phyloP scores from a whole-genome alignment of 2,888 invertebrate species.

The Altica lythri region DNA sequence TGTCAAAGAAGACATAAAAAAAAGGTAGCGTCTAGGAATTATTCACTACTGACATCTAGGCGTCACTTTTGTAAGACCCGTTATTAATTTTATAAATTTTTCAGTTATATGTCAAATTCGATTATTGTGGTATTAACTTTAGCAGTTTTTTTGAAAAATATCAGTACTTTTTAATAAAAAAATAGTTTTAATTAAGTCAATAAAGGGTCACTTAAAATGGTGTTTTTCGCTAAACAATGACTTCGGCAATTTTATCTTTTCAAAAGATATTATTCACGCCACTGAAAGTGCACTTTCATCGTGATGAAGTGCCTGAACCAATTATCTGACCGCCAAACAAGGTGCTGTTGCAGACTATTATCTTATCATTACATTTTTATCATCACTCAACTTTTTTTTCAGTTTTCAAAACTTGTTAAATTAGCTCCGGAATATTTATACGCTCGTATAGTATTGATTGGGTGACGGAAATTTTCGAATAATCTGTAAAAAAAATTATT shows the following conservation, averaged over 20 bases:
- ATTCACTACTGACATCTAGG: too few relatives aligned
- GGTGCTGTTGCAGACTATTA: constrained; percentile 19
- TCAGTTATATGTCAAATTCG: neutral
- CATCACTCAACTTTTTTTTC: constrained; percentile 5
- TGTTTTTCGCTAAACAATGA: too few relatives aligned
- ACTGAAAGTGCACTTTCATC: constrained; percentile 17
- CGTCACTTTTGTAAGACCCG: too few relatives aligned
- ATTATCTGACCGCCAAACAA: constrained; percentile 20
- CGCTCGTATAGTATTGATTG: too few relatives aligned
- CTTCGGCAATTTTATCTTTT: too few relatives aligned
- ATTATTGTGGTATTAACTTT: neutral
- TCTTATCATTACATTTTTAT: constrained; percentile 23
- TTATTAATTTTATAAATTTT: neutral
- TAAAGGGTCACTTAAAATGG: too few relatives aligned
- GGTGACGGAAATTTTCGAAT: too few relatives aligned
- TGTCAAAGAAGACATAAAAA: too few relatives aligned
- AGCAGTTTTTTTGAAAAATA: neutral
- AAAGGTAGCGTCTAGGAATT: too few relatives aligned
- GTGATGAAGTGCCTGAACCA: constrained; percentile 21
- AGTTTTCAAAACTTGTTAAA: constrained; percentile 9
- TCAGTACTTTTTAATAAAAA: too few relatives aligned
- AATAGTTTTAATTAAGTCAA: too few relatives aligned
- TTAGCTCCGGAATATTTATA: constrained; percentile 1
- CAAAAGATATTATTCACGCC: constrained; percentile 3
- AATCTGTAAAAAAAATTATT: too few relatives aligned